phyloP scores from a whole-genome alignment of 2,888 invertebrate genomes.

The Cactoblastis cactorum region DNA sequence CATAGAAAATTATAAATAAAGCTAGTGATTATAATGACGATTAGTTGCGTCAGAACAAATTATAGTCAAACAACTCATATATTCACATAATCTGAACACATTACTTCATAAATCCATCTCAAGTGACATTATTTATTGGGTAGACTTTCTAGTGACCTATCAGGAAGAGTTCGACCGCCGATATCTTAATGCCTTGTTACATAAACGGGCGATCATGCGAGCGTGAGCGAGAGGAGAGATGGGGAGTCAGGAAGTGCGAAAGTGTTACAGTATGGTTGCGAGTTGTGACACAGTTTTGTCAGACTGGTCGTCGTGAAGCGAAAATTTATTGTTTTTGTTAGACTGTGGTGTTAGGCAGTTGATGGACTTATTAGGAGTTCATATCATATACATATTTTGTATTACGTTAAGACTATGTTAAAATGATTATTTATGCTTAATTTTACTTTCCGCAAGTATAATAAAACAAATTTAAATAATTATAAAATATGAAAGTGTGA shows the following conservation, averaged over 20 bases:
- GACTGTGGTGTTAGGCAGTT: background rate
- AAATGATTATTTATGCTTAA: no score
- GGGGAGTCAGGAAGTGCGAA: constrained; percentile 11
- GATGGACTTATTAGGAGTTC: no score
- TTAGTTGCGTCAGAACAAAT: no score
- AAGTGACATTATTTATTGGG: constrained; percentile 9
- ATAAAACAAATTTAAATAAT: no score
- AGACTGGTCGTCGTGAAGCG: background rate
- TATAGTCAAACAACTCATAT: background rate
- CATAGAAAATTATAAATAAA: no score
- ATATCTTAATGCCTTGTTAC: constrained; percentile 10
- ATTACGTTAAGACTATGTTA: no score
- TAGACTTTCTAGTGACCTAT: constrained; percentile 1
- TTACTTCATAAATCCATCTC: constrained; percentile 6
- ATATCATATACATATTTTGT: no score
- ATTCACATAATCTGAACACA: background rate
- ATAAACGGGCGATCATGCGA: background rate
- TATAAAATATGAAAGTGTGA: no score
- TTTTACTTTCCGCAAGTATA: no score
- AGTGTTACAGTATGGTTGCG: constrained; percentile 13
- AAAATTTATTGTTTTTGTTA: background rate
- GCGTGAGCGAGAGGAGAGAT: constrained; percentile 6
- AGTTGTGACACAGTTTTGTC: constrained; percentile 11
- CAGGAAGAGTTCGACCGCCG: constrained; percentile 12
- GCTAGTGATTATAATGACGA: no score